Percentiles rank a stretch among this genome's conserved stretches.
Conservation (phyloP, 2,797 vertebrate genomes). For the Emydoidea blandingii region DNA sequence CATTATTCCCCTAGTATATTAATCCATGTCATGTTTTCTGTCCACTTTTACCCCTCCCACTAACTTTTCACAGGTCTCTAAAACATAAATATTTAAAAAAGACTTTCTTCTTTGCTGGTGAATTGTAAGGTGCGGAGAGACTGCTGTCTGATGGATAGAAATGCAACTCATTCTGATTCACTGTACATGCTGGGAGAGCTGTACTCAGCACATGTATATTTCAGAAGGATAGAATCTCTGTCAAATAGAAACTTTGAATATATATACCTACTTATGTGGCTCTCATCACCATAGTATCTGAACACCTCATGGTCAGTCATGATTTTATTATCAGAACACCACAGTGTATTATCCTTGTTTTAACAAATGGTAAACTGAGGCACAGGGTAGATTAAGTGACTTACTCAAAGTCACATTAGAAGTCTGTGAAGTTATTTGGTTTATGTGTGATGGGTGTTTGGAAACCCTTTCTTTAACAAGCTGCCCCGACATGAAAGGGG, state of each 20-base stretch:
- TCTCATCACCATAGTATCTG: neutral
- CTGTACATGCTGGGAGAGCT: neutral
- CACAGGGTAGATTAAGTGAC: no score
- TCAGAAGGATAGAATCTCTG: neutral
- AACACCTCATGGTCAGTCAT: neutral
- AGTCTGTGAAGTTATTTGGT: no score
- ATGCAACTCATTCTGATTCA: neutral
- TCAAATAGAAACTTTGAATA: neutral
- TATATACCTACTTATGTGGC: neutral
- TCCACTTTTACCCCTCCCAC: neutral
- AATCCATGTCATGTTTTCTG: neutral
- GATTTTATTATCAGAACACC: neutral
- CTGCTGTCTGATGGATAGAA: neutral
- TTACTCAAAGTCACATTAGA: no score
- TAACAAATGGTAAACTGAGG: no score
- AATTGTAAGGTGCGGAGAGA: neutral
- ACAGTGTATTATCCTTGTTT: neutral
- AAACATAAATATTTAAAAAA: neutral
- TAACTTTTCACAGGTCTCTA: neutral
- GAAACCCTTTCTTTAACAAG: no score
- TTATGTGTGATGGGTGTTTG: no score
- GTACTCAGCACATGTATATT: neutral
- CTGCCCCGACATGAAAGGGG: no score
- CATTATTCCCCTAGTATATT: neutral
- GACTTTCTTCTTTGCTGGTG: neutral